These are phyloP conservation scores for Orchesella flavescens DNA, from an alignment of 2,888 invertebrate species.

Conservation along the genomic window DNA sequence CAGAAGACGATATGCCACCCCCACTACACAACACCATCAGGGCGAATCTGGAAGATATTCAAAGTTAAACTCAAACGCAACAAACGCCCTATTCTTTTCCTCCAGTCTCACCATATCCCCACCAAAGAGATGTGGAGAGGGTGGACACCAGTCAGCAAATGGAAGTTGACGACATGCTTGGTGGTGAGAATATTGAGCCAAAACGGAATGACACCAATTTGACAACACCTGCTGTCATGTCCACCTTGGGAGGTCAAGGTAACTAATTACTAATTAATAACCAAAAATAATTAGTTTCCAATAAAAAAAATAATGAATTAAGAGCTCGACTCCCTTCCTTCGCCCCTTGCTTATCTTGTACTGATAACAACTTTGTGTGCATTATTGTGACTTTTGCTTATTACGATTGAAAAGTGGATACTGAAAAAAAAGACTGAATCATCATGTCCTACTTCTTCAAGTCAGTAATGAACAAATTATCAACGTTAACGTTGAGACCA, in stretches of 20 bases:
- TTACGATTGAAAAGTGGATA: neutral
- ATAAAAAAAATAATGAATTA: too few species aligned
- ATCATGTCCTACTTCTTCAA: too few species aligned
- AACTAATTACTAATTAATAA: too few species aligned
- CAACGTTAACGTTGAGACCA: slow-evolving; percentile 2
- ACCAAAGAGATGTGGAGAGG: slow-evolving; percentile 17
- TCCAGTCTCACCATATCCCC: too few species aligned
- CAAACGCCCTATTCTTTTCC: neutral
- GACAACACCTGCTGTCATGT: neutral
- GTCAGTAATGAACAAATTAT: slow-evolving; percentile 31
- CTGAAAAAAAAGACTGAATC: slow-evolving; percentile 26
- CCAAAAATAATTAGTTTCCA: too few species aligned
- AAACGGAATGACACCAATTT: slow-evolving; percentile 10
- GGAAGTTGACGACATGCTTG: neutral
- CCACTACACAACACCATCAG: neutral
- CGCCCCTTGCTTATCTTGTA: too few species aligned
- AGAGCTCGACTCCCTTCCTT: too few species aligned
- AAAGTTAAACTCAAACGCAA: neutral
- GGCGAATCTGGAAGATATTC: neutral
- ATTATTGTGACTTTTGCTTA: too few species aligned
- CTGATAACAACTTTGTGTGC: too few species aligned
- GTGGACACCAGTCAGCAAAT: slow-evolving; percentile 13
- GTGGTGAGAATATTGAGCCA: neutral
- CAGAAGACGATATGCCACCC: neutral
- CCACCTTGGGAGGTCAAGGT: neutral